Conservation (phyloP, 2,797 vertebrate species). For the Sebastes diaconus region DNA sequence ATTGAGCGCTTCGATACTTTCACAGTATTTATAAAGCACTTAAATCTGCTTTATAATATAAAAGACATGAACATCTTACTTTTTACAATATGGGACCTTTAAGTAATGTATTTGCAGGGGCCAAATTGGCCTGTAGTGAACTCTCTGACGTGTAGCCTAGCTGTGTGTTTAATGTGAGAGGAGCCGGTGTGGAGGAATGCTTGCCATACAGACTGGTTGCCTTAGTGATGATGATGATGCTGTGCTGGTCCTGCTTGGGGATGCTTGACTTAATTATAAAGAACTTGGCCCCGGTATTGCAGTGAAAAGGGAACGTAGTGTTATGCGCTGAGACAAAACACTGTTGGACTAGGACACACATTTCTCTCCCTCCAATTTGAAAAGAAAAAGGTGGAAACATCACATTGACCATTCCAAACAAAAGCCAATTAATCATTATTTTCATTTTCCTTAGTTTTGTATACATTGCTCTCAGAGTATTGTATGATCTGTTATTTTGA, state of each 20-base stretch:
- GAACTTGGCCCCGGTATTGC: not conserved
- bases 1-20: too few species aligned
- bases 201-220: slow-evolving; percentile 31
- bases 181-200: slow-evolving; percentile 44
- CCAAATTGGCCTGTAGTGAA: slow-evolving; percentile 28
- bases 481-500: not conserved
- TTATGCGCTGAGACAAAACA: not conserved
- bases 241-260: not conserved
- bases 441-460: not conserved
- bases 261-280: not conserved
- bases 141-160: not conserved
- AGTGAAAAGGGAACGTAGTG: not conserved
- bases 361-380: not conserved
- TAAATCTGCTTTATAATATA: too few species aligned
- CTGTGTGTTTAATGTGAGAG: slow-evolving; percentile 4
- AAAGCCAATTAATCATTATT: not conserved
- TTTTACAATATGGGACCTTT: too few species aligned
- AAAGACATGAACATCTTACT: too few species aligned
- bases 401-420: not conserved
- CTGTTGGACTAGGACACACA: not conserved
- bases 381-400: not conserved
- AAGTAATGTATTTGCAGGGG: not conserved
- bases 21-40: too few species aligned
- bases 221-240: slow-evolving; percentile 31
- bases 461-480: not conserved